Percentiles rank a stretch among this genome's conserved stretches.
Conservation (phyloP, 2,888 invertebrate species). For the Papilio demoleus region DNA sequence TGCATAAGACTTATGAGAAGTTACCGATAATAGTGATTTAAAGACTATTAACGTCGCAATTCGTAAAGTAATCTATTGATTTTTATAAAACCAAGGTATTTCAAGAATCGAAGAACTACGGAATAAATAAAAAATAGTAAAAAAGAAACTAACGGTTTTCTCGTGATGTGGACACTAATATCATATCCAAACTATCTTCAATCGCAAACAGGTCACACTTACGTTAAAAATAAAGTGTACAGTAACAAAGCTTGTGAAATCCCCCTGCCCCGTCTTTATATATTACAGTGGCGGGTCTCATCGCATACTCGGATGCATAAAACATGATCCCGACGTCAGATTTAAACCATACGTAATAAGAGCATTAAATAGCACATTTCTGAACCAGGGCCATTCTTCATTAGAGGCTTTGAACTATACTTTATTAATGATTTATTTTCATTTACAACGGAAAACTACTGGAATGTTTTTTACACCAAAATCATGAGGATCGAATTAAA, state of each 20-base stretch:
- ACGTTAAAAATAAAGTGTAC: slow-evolving; percentile 46
- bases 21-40: no score
- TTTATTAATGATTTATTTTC: background rate
- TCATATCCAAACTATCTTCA: slow-evolving; percentile 19
- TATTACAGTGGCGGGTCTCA: slow-evolving; percentile 76
- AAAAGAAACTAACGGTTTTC: background rate
- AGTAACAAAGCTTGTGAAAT: slow-evolving; percentile 66
- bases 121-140: no score
- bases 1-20: background rate
- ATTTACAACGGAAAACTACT: no score
- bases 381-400: slow-evolving; percentile 56
- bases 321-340: slow-evolving; percentile 81
- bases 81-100: background rate
- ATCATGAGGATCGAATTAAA: no score
- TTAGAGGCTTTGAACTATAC: background rate
- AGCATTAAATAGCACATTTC: slow-evolving; percentile 71
- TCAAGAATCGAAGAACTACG: no score
- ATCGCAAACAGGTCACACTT: slow-evolving; percentile 28
- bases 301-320: slow-evolving; percentile 80
- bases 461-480: no score
- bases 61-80: background rate
- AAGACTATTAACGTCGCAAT: no score
- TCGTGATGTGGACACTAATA: background rate
- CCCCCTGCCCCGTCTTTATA: slow-evolving; percentile 72
- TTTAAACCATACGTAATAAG: slow-evolving; percentile 82